phyloP scores from a whole-genome alignment of 2,888 invertebrate genomes.

The Nemotelus pantherinus region DNA sequence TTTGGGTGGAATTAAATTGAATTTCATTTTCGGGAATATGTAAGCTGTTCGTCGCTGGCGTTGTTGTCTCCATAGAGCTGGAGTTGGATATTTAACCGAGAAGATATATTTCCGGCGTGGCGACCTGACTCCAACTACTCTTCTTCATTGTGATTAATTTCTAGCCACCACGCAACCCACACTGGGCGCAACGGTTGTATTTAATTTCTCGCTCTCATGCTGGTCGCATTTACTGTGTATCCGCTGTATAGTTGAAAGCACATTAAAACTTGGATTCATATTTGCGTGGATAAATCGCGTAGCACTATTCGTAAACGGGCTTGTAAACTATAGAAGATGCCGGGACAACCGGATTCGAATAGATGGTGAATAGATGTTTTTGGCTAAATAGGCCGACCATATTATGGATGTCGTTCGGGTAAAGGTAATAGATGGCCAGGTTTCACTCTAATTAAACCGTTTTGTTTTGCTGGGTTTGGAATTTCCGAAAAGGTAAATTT shows the following conservation, averaged over 20 bases:
- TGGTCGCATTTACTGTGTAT: neutral
- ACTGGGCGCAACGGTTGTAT: conserved; percentile 11
- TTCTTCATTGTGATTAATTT: conserved; percentile 32
- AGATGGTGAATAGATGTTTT: neutral
- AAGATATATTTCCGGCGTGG: conserved; percentile 35
- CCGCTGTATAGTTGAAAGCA: neutral
- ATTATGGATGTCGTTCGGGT: conserved; percentile 26
- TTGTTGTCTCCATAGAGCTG: neutral
- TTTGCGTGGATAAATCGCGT: conserved; percentile 42
- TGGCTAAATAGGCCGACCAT: conserved; percentile 30
- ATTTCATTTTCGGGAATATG: conserved; percentile 43
- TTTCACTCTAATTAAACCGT: conserved; percentile 35
- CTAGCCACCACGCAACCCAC: neutral
- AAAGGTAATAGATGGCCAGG: conserved; percentile 41
- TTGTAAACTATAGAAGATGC: conserved; percentile 17
- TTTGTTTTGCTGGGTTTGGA: neutral
- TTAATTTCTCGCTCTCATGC: conserved; percentile 23
- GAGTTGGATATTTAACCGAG: conserved; percentile 35
- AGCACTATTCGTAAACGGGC: conserved; percentile 29
- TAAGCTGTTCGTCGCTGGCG: conserved; percentile 8
- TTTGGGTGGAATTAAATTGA: conserved; percentile 45
- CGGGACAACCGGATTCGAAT: neutral
- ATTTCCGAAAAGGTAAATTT: conserved; percentile 32
- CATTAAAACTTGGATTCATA: conserved; percentile 42
- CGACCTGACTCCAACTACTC: conserved; percentile 33